Base-by-base conservation (phyloP, 2,797 vertebrate genomes). In the Sitta carolinensis region DNA sequence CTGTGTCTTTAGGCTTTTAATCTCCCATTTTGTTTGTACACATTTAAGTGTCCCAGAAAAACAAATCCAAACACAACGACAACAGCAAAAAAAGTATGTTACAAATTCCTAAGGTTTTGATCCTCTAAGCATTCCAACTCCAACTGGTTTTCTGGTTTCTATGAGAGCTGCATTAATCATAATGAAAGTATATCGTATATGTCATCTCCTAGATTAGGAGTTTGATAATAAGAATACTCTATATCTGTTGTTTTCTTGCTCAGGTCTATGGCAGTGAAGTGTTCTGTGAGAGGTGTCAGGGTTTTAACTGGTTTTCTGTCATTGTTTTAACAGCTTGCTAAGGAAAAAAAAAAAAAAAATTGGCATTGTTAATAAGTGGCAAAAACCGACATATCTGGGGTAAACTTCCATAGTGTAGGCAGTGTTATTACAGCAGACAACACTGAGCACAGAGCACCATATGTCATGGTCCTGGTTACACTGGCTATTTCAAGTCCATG, bases 301-400 rank as follows among this genome's bases (percentile, higher is more conserved):
- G 25, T 82, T 87, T 66, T 83, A 40, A 51, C 10, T 10, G 15
- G 16, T 66, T 25, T 83, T 69, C 75, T 73, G 57, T 26, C 20
- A 43, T 43, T 80, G 68, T 38, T 81, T 83, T 77, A 67, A 50
- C 45, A 94, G 5, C 42, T 70, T 93, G 8, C 50, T 74, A 36
- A 64, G 42, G n/a, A n/a, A n/a, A 36, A 36, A 36, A 36, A 52
- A 59, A 84, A 85, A 48, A 10, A 70, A 26, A 40, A 34, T 43
- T 57, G 14, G 9, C 12, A 79, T 94, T 80, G 58, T 90, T 95
- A 95, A 93, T 82, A 92, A 63, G 43, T 90, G 77, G 59, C 38
- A 89, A 95, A 92, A 94, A 0, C 63, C 92, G 89, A 90, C 26
- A 1, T 94, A 79, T 90, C 75, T 95, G 42, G 89, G 91, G 10